Percentiles rank a stretch among this genome's conserved stretches.
These are phyloP conservation scores for Rhincodon typus DNA, from an alignment of 2,797 vertebrate species.

Conservation along the genomic window DNA sequence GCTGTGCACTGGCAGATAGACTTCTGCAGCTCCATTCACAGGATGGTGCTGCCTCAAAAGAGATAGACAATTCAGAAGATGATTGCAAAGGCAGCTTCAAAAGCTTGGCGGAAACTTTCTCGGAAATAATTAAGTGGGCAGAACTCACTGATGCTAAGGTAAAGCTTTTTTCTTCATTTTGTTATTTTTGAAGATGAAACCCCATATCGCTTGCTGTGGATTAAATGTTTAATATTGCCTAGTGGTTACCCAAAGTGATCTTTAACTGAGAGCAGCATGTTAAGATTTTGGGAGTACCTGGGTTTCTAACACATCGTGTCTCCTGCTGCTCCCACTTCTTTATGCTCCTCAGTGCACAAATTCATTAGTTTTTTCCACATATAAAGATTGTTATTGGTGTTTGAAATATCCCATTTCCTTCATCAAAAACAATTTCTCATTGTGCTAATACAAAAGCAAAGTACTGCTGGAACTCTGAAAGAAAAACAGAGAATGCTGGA, in stretches of 20 bases:
- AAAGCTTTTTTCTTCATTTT: constrained; percentile 39
- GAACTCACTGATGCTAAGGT: constrained; percentile 93
- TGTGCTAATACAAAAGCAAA: not conserved
- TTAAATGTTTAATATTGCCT: not conserved
- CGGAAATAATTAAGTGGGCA: constrained; percentile 95
- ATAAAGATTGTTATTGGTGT: not conserved
- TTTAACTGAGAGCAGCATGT: not conserved
- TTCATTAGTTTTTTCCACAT: not conserved
- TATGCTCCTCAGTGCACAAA: not conserved
- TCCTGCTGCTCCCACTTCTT: no score
- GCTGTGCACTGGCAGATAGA: constrained; percentile 80
- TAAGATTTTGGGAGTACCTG: not conserved
- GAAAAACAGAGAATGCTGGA: no score
- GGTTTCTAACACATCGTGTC: not conserved
- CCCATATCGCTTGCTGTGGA: not conserved
- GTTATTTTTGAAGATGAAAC: not conserved
- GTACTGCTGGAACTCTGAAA: no score
- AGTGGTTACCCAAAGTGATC: not conserved
- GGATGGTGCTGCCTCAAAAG: constrained; percentile 66
- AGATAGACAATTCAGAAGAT: constrained; percentile 70
- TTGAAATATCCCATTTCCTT: not conserved
- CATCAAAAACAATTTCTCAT: not conserved
- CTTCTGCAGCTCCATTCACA: constrained; percentile 67
- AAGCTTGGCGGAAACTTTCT: constrained; percentile 73
- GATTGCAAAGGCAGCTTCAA: constrained; percentile 60